These are phyloP conservation scores for Pseudocheirus occidentalis DNA, from an alignment of 2,797 vertebrate genomes.

Conservation along the genomic window DNA sequence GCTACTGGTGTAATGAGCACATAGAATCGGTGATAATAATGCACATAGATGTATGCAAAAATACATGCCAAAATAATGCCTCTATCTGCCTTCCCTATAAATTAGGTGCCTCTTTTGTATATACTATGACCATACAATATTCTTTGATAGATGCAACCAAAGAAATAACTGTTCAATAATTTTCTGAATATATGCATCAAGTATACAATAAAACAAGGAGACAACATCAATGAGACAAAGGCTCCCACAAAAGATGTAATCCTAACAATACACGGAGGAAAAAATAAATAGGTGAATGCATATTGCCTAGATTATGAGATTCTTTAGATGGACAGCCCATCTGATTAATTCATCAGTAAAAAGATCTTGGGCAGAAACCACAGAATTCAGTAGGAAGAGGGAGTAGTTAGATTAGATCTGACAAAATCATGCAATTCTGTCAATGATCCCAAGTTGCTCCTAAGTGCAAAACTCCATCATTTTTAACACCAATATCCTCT, in stretches of 20 bases:
- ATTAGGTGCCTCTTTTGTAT: background rate
- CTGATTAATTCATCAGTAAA: background rate
- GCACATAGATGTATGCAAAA: background rate
- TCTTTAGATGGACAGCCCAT: background rate
- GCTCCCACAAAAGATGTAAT: background rate
- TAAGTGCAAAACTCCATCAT: background rate
- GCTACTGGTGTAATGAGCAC: background rate
- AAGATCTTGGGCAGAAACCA: background rate
- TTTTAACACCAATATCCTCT: background rate
- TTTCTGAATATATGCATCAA: background rate
- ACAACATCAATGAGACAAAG: background rate
- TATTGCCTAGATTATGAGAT: background rate
- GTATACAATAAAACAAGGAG: background rate
- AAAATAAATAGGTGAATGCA: background rate
- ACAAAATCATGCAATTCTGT: background rate
- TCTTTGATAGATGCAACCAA: background rate
- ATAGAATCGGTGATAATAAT: background rate
- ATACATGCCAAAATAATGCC: background rate
- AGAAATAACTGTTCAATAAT: background rate
- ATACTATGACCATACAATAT: background rate
- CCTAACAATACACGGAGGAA: background rate
- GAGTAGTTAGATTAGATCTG: background rate
- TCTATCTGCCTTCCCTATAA: background rate
- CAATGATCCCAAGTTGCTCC: background rate
- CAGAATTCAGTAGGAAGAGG: background rate